These are phyloP conservation scores for Campoplex nolae DNA, from an alignment of 2,888 invertebrate species.

Conservation along the genomic window DNA sequence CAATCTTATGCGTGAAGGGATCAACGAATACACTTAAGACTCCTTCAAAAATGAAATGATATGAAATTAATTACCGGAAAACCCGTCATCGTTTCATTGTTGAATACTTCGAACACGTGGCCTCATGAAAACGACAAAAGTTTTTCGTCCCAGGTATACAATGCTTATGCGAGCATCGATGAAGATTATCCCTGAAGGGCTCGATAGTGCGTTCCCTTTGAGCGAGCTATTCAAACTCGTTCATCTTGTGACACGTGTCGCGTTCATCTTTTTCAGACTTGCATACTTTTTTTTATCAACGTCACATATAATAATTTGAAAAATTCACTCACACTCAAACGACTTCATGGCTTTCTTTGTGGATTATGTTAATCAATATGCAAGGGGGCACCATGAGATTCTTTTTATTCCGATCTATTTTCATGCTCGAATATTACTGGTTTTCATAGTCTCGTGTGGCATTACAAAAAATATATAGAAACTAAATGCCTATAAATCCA, in stretches of 20 bases:
- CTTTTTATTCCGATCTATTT: conserved; percentile 18
- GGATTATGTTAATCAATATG: conserved; percentile 60
- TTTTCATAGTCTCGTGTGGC: not conserved
- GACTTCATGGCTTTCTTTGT: conserved; percentile 33
- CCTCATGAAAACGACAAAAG: conserved; percentile 7
- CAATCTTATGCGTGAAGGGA: not conserved
- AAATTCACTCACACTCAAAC: conserved; percentile 38
- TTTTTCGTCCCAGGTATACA: conserved; percentile 42
- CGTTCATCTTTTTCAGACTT: conserved; percentile 72
- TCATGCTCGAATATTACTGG: no score
- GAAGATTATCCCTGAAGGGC: conserved; percentile 36
- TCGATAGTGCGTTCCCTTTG: conserved; percentile 17
- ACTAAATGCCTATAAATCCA: not conserved
- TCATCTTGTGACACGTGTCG: conserved; percentile 73
- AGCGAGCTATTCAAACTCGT: conserved; percentile 59
- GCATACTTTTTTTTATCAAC: conserved; percentile 66
- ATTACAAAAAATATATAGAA: not conserved
- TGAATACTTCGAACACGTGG: conserved; percentile 23
- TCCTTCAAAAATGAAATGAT: not conserved
- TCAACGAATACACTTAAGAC: not conserved
- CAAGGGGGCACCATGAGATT: conserved; percentile 29
- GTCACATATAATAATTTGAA: conserved; percentile 44
- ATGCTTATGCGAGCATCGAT: conserved; percentile 1
- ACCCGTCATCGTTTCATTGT: not conserved
- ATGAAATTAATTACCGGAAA: conserved; percentile 6